Percentiles rank a stretch among this genome's conserved stretches.
These are phyloP conservation scores for Dendronephthya gigantea DNA, from an alignment of 64 coral and sea anemone species.

Conservation along the genomic window DNA sequence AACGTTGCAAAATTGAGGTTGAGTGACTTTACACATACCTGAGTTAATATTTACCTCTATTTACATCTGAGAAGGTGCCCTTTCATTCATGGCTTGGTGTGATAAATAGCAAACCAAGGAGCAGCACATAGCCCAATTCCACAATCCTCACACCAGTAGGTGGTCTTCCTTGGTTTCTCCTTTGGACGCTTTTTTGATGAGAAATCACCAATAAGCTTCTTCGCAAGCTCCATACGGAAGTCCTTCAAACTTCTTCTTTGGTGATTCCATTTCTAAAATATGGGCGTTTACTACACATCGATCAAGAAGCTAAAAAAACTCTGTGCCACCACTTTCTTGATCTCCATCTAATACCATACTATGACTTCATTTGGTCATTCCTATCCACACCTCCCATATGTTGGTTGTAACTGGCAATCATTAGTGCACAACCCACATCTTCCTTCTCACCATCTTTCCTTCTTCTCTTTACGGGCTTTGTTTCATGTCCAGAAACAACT, in stretches of 20 bases:
- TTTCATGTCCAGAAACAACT: not conserved
- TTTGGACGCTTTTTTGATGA: not conserved
- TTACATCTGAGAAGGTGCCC: not conserved
- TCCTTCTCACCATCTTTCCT: not conserved
- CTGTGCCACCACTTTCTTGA: conserved; percentile 1
- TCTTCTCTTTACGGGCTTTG: conserved; percentile 2
- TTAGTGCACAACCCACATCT: not conserved
- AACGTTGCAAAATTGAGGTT: not conserved
- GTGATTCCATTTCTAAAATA: not conserved
- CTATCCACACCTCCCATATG: conserved; percentile 3
- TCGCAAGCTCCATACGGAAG: not conserved
- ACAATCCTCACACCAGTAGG: not conserved
- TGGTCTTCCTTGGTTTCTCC: not conserved
- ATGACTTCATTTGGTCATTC: too few relatives aligned
- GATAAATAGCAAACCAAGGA: not conserved
- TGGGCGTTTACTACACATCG: not conserved
- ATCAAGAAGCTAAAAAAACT: conserved; percentile 7
- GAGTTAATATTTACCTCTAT: too few relatives aligned
- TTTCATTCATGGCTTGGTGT: conserved; percentile 6
- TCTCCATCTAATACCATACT: not conserved
- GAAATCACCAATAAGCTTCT: conserved; percentile 12
- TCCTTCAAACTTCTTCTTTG: not conserved
- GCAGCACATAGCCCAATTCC: not conserved
- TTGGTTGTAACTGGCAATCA: not conserved
- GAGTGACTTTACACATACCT: not conserved